phyloP scores from a whole-genome alignment of 1,140 invertebrate genomes.

The Brachionus rotundiformis region DNA sequence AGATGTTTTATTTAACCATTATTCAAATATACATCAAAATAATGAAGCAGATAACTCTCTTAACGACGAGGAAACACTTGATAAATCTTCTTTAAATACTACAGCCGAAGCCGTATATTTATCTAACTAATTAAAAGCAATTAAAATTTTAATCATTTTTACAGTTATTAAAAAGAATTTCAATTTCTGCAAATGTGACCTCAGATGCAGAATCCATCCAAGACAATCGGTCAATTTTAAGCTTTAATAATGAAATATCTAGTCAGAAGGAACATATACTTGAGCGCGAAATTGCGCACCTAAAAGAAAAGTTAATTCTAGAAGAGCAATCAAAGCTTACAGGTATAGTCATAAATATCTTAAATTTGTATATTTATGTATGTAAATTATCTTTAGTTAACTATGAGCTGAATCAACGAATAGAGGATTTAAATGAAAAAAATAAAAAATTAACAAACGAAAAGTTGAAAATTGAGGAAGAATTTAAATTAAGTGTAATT shows the following conservation, averaged over 20 bases:
- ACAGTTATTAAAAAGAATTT: background rate
- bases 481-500: background rate
- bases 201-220: slow-evolving; percentile 26
- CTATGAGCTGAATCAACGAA: background rate
- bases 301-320: background rate
- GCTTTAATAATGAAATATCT: slow-evolving; percentile 8
- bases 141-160: background rate
- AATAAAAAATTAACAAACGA: background rate
- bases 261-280: background rate
- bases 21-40: slow-evolving; percentile 18
- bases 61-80: background rate
- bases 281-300: background rate
- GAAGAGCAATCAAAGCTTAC: background rate
- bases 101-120: background rate
- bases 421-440: background rate
- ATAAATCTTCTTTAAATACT: slow-evolving; percentile 16
- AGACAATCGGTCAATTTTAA: background rate
- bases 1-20: slow-evolving; percentile 20
- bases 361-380: background rate
- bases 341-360: background rate
- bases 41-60: background rate
- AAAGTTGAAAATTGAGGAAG: background rate
- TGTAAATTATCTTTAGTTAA: background rate
- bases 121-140: background rate
- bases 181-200: background rate